Evolutionary conservation across 1,140 invertebrate genomes (phyloP).

Genomic region (Oryzaephilus surinamensis): DNA sequence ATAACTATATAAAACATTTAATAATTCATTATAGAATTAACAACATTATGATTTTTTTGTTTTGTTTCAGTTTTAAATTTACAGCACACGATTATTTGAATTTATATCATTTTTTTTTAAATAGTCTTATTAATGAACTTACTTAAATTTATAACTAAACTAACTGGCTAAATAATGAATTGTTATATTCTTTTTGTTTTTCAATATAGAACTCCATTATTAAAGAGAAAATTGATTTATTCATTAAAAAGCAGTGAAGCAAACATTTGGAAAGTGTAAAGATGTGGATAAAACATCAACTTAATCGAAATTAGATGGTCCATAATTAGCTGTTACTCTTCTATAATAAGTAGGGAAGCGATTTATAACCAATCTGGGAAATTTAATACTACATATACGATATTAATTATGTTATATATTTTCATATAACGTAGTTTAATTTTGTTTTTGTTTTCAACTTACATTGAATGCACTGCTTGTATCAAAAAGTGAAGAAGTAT

Average conservation of each 20-base stretch:
- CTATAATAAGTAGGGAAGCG: not conserved
- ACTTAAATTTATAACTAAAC: not conserved
- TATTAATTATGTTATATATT: not conserved
- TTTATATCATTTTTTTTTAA: constrained; percentile 9
- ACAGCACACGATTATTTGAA: constrained; percentile 7
- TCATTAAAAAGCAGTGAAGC: too few relatives aligned
- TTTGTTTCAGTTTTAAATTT: constrained; percentile 5
- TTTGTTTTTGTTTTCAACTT: constrained; percentile 12
- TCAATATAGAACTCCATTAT: too few relatives aligned
- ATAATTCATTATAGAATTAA: constrained; percentile 1
- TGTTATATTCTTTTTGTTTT: too few relatives aligned
- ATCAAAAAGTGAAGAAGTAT: constrained; percentile 25
- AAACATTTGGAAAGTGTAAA: too few relatives aligned
- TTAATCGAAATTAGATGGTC: too few relatives aligned
- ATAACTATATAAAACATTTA: constrained; percentile 12
- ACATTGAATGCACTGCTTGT: constrained; percentile 24
- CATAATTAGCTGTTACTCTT: too few relatives aligned
- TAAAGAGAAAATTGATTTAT: too few relatives aligned
- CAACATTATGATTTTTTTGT: constrained; percentile 9
- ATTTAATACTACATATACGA: not conserved
- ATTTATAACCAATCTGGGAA: not conserved
- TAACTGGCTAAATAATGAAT: too few relatives aligned
- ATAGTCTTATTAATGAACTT: constrained; percentile 7
- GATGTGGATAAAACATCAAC: too few relatives aligned
- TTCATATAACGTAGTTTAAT: too few relatives aligned